Base-by-base conservation (phyloP, 2,888 invertebrate genomes). In the Bombyx huttoni region DNA sequence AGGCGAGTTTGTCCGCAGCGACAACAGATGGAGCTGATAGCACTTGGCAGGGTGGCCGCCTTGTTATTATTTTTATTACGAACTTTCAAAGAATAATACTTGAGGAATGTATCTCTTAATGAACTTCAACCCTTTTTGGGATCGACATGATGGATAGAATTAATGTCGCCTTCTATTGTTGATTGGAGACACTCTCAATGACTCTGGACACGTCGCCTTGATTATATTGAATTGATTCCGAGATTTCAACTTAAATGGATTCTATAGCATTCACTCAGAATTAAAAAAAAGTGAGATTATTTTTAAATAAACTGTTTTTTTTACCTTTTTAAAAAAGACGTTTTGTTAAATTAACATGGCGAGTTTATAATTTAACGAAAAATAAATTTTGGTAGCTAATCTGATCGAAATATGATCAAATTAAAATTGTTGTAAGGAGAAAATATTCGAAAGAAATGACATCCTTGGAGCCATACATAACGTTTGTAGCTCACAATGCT, bases 21-120 rank as follows among this genome's bases (percentile, higher is more conserved):
- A 87, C 87, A 88, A 88, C 87, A 88, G 87, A 88, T 88, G 87
- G 87, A 82, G 87, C 87, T 85, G 88, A 88, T 88, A 88, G 82
- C 85, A 87, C 87, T 87, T 87, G 85, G 85, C 88, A 87, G 88
- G 88, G 88, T 88, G 88, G 88, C 87, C 87, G 79, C 75, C 82
- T 83, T 85, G 84, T 88, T 88, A 87, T 87, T 88, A 88, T 88
- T 88, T 87, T 88, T 88, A 87, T 88, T 87, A 81, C 86, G 83
- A 87, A 81, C 80, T 84, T 84, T 74, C 81, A 86, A 86, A 87
- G 87, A 88, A 88, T 88, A 88, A 87, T 86, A 86, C 86, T 86
- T 73, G 78, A 85, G 87, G 87, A 84, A 87, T 88, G 85, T 78
- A 81, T 83, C 80, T 79, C 84, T 84, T 87, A 88, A 88, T 88